A percentile compares a stretch with the other conserved stretches of the same genome.
phyloP scores from a whole-genome alignment of 1,140 invertebrate genomes.

The Planococcus citri region DNA sequence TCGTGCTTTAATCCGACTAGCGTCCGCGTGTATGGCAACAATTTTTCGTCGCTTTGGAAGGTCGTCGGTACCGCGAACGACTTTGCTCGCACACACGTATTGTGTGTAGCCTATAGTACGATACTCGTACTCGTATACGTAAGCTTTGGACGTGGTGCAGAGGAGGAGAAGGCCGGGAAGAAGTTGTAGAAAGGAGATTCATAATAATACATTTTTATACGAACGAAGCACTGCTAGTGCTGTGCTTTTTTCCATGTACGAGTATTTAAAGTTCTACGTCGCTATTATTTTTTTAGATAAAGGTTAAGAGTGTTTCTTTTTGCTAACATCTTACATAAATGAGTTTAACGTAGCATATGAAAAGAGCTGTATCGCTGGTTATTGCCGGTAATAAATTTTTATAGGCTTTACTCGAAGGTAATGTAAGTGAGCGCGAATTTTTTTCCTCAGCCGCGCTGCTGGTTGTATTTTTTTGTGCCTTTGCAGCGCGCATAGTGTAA shows the following conservation, averaged over 20 bases:
- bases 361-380: not conserved
- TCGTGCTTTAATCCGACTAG: too few species aligned
- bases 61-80: too few species aligned
- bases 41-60: too few species aligned
- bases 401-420: not conserved
- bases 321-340: not conserved
- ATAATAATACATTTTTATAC: too few species aligned
- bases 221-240: not conserved
- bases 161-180: too few species aligned
- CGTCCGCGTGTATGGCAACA: too few species aligned
- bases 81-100: too few species aligned
- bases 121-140: too few species aligned
- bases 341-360: not conserved
- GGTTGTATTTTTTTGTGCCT: not conserved
- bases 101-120: too few species aligned
- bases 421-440: not conserved
- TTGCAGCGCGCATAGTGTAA: too few species aligned
- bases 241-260: not conserved
- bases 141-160: too few species aligned
- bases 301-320: not conserved
- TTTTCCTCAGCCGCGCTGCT: not conserved
- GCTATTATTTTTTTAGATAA: not conserved
- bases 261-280: not conserved
- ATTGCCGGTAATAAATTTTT: not conserved
- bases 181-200: too few species aligned